phyloP scores from a whole-genome alignment of 2,113 vertebrate genomes.

The Osmerus mordax region DNA sequence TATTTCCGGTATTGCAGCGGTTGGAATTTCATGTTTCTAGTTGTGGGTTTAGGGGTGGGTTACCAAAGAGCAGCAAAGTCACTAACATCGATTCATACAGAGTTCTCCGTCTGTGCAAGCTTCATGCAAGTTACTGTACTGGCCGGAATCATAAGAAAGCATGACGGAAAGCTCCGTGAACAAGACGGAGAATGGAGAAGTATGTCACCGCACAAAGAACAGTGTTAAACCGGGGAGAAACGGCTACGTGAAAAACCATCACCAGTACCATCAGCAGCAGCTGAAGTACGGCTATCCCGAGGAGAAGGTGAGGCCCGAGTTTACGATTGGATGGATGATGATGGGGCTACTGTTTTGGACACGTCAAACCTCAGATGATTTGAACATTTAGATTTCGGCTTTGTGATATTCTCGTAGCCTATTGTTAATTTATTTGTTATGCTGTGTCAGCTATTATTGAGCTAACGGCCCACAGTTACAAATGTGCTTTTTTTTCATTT shows the following conservation, averaged over 20 bases:
- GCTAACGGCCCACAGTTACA: too few species aligned
- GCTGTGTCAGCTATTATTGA: too few species aligned
- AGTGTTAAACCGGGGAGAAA: constrained; percentile 61
- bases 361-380: too few species aligned
- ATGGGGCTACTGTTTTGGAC: constrained; percentile 2
- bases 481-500: too few species aligned
- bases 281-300: constrained; percentile 41
- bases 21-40: constrained; percentile 55
- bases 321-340: constrained; percentile 23
- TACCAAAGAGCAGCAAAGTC: constrained; percentile 9
- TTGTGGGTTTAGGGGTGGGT: constrained; percentile 20
- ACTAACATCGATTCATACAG: constrained; percentile 44
- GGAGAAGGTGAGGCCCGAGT: constrained; percentile 65
- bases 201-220: constrained; percentile 53
- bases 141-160: constrained; percentile 39
- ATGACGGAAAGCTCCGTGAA: constrained; percentile 65
- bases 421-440: too few species aligned
- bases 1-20: constrained; percentile 57
- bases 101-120: constrained; percentile 21
- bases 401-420: too few species aligned
- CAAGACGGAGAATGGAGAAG: constrained; percentile 51
- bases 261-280: constrained; percentile 34
- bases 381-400: too few species aligned
- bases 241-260: constrained; percentile 53
- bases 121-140: constrained; percentile 52